Evolutionary conservation across 2,113 vertebrate genomes (phyloP).

Genomic region (Tetrax tetrax): DNA sequence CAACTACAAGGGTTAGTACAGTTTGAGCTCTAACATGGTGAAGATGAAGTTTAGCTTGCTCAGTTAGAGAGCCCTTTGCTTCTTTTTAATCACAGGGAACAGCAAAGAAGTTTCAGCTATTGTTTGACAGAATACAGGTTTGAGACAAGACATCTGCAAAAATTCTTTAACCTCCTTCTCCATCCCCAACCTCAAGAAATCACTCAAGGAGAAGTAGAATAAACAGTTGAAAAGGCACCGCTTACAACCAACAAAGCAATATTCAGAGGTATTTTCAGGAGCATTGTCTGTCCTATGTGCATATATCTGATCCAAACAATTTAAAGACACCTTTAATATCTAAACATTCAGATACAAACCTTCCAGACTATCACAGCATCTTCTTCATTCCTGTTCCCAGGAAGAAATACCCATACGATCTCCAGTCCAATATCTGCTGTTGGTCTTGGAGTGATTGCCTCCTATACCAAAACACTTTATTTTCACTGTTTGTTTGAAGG

Average conservation of each 20-base stretch:
- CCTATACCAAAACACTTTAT: not conserved
- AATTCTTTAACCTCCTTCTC: not conserved
- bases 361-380: not conserved
- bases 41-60: not conserved
- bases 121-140: not conserved
- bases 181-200: not conserved
- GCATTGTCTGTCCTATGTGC: not conserved
- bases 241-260: not conserved
- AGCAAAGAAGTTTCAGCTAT: not conserved
- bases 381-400: not conserved
- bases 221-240: not conserved
- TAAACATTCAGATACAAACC: not conserved
- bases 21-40: not conserved
- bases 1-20: not conserved
- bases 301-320: not conserved
- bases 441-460: not conserved
- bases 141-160: conserved; percentile 19
- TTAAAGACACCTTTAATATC: not conserved
- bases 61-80: not conserved
- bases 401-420: not conserved
- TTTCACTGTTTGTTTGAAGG: not conserved
- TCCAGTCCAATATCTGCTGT: not conserved
- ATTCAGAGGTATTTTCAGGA: not conserved
- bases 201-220: not conserved
- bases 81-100: not conserved